phyloP scores from a whole-genome alignment of 2,113 vertebrate species.

The Porphyrio hochstetteri region DNA sequence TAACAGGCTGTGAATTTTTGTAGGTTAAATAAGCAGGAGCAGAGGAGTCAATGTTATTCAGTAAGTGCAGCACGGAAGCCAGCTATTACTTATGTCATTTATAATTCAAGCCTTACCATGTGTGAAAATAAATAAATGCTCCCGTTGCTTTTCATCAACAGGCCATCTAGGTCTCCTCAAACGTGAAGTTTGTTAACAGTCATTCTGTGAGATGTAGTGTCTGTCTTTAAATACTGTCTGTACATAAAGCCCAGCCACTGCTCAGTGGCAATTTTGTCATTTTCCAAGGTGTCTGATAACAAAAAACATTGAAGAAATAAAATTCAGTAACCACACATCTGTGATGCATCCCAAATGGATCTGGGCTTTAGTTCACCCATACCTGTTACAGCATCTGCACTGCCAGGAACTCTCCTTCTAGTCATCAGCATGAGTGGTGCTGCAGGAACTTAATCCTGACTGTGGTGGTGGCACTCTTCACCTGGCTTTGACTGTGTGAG shows the following conservation, averaged over 20 bases:
- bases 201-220: neutral
- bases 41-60: conserved; percentile 14
- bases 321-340: neutral
- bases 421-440: rapidly evolving
- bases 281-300: neutral
- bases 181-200: neutral
- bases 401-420: neutral
- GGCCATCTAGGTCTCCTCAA: neutral
- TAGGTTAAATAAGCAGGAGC: neutral
- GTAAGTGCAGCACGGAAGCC: neutral
- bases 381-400: neutral
- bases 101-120: conserved; percentile 8
- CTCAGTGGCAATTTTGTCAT: neutral
- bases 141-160: neutral
- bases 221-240: neutral
- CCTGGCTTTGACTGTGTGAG: neutral
- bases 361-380: neutral
- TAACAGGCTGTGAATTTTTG: neutral
- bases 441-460: neutral
- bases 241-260: neutral
- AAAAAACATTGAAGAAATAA: neutral
- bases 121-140: conserved; percentile 27
- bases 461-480: neutral
- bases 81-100: conserved; percentile 5
- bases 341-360: neutral